Conservation (phyloP, 2,797 vertebrate genomes). For the Rhabdomys pumilio region DNA sequence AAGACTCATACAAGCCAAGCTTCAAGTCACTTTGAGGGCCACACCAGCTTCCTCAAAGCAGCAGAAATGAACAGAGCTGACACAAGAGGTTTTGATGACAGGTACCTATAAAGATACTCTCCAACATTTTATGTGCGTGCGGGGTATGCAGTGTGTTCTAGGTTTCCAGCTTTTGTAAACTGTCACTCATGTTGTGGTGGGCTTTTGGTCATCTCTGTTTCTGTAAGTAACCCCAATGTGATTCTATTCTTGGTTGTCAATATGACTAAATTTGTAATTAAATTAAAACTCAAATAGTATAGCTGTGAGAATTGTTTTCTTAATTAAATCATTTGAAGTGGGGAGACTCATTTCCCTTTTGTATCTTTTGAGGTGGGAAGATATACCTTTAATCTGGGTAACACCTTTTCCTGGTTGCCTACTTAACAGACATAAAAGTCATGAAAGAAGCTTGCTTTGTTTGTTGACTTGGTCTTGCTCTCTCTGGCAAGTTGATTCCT, state of each 20-base stretch:
- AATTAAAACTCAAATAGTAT: neutral
- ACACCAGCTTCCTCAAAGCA: neutral
- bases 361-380: neutral
- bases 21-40: no score
- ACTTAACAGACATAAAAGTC: neutral
- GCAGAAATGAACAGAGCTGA: neutral
- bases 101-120: neutral
- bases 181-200: neutral
- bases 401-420: neutral
- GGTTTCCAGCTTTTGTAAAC: no score
- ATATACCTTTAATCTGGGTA: neutral
- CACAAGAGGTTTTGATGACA: neutral
- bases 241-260: neutral
- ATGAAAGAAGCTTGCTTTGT: neutral
- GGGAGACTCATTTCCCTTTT: neutral
- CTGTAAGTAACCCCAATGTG: neutral
- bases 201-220: neutral
- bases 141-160: neutral
- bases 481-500: neutral
- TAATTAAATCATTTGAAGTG: neutral
- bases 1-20: no score
- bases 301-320: neutral
- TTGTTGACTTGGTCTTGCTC: neutral
- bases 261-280: neutral
- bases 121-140: no score